Percentiles rank a stretch among this genome's conserved stretches.
Conservation (phyloP, 2,888 invertebrate genomes). For the Pterobdella sp. region DNA sequence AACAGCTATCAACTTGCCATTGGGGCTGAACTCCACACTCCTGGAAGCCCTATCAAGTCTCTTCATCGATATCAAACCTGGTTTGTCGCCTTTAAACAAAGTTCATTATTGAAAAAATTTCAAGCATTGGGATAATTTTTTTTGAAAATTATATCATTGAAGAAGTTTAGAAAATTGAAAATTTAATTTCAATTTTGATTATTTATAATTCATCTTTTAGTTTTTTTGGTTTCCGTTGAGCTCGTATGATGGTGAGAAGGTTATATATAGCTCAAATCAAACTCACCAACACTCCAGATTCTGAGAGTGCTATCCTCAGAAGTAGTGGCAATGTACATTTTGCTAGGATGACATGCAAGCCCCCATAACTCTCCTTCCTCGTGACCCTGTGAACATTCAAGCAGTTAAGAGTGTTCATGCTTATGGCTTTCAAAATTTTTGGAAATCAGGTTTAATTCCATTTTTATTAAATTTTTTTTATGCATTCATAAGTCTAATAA, state of each 20-base stretch:
- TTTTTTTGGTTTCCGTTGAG: too few relatives aligned
- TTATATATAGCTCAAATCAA: too few relatives aligned
- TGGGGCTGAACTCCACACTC: constrained; percentile 49
- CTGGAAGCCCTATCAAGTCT: constrained; percentile 47
- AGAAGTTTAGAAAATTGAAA: too few relatives aligned
- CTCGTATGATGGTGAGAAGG: too few relatives aligned
- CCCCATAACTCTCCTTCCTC: constrained; percentile 53
- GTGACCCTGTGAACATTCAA: constrained; percentile 47
- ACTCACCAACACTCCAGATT: constrained; percentile 44
- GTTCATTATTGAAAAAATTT: neutral
- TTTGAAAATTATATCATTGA: too few relatives aligned
- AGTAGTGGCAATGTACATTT: constrained; percentile 48
- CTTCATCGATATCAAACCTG: constrained; percentile 46
- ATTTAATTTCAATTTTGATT: too few relatives aligned
- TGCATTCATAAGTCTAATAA: neutral
- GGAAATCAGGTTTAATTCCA: too few relatives aligned
- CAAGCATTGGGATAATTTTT: too few relatives aligned
- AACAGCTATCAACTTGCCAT: constrained; percentile 50
- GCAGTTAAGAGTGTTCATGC: neutral
- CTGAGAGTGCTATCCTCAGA: constrained; percentile 52
- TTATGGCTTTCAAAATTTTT: neutral
- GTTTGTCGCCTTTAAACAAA: constrained; percentile 37
- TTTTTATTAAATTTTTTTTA: neutral
- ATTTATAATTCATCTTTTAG: too few relatives aligned
- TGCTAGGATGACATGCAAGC: constrained; percentile 48